phyloP scores from a whole-genome alignment of 1,140 invertebrate genomes.

The Patella vulgata region DNA sequence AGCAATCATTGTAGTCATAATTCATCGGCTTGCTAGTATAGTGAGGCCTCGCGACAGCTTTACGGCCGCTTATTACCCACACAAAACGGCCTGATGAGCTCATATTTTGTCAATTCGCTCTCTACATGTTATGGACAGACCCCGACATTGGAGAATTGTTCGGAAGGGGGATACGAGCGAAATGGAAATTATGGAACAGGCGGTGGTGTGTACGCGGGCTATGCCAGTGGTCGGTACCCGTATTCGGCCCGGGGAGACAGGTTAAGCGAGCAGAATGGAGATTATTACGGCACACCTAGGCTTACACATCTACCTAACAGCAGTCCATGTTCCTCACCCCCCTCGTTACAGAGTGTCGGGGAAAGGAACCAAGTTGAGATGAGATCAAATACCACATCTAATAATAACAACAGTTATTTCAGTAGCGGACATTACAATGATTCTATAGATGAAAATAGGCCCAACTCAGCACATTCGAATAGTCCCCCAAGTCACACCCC shows the following conservation, averaged over 20 bases:
- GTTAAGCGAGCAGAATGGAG: constrained; percentile 45
- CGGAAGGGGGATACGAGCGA: constrained; percentile 48
- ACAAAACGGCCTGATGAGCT: constrained; percentile 54
- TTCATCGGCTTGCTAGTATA: too few species aligned
- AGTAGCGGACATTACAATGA: constrained; percentile 39
- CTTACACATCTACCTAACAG: constrained; percentile 51
- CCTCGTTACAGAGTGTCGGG: constrained; percentile 42
- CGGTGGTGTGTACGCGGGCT: constrained; percentile 48
- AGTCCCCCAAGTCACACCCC: constrained; percentile 41
- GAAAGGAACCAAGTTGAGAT: constrained; percentile 35
- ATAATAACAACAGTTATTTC: constrained; percentile 43
- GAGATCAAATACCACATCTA: constrained; percentile 28
- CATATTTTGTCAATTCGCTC: constrained; percentile 63
- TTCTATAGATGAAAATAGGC: constrained; percentile 37
- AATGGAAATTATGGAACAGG: constrained; percentile 47
- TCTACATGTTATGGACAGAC: constrained; percentile 60
- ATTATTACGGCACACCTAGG: constrained; percentile 49
- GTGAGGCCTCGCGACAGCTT: constrained; percentile 44
- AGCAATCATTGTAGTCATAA: too few species aligned
- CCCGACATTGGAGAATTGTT: constrained; percentile 52
- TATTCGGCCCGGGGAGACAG: constrained; percentile 45
- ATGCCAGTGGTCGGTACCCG: constrained; percentile 42
- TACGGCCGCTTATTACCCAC: constrained; percentile 46
- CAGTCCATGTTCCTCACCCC: constrained; percentile 50
- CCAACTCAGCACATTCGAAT: constrained; percentile 15